These are phyloP conservation scores for Tinamus major DNA, from an alignment of 2,797 vertebrate genomes.

Conservation along the genomic window DNA sequence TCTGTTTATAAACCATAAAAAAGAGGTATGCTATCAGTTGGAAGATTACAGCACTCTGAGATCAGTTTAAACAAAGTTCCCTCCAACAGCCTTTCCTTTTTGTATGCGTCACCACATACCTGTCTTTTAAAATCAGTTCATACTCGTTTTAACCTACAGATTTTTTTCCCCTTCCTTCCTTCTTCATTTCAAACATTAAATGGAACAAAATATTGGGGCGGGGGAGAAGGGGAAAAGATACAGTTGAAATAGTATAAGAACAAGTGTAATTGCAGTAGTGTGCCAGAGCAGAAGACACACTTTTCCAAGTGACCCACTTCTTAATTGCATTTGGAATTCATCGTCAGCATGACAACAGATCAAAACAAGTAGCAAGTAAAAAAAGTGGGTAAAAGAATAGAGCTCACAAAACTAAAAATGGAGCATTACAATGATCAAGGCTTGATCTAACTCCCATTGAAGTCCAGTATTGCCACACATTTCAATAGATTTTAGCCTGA, in stretches of 20 bases:
- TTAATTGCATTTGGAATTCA: neutral
- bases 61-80: constrained; percentile 49
- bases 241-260: constrained; percentile 5
- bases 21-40: constrained; percentile 48
- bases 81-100: constrained; percentile 2
- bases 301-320: neutral
- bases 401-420: neutral
- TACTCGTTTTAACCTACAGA: constrained; percentile 33
- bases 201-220: constrained; percentile 11
- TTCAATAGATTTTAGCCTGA: neutral
- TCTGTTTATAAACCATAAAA: constrained; percentile 66
- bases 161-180: neutral
- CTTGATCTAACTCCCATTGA: neutral
- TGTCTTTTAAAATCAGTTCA: constrained; percentile 39
- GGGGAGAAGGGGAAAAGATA: neutral
- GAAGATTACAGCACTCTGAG: constrained; percentile 21
- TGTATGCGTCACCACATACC: constrained; percentile 15
- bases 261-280: neutral
- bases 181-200: neutral
- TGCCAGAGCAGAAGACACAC: neutral
- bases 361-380: neutral
- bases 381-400: neutral
- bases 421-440: neutral
- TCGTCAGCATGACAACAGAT: neutral
- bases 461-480: neutral